phyloP scores from a whole-genome alignment of 2,797 vertebrate genomes.

The Lutjanus argentimaculatus region DNA sequence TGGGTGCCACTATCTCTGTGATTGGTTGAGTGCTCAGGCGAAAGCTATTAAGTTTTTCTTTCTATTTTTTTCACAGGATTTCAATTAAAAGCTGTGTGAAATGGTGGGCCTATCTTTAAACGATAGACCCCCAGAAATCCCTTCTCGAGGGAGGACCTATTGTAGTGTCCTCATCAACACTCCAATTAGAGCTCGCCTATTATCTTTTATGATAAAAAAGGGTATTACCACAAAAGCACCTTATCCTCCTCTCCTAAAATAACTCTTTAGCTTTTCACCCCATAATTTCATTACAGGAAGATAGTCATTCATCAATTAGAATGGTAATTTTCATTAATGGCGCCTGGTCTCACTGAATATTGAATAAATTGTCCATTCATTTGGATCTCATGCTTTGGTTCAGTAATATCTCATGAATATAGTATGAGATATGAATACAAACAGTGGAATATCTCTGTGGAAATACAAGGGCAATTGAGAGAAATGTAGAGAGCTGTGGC shows the following conservation, averaged over 20 bases:
- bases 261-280: slow-evolving; percentile 80
- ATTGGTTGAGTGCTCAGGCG: slow-evolving; percentile 84
- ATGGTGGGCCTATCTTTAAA: slow-evolving; percentile 79
- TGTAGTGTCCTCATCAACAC: slow-evolving; percentile 84
- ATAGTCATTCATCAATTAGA: slow-evolving; percentile 83
- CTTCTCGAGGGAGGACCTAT: slow-evolving; percentile 77
- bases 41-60: slow-evolving; percentile 83
- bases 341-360: slow-evolving; percentile 65
- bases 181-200: slow-evolving; percentile 83
- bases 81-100: slow-evolving; percentile 84
- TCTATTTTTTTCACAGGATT: slow-evolving; percentile 71
- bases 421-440: slow-evolving; percentile 69
- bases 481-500: slow-evolving; percentile 10
- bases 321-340: slow-evolving; percentile 82
- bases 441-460: slow-evolving; percentile 48
- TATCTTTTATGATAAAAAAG: slow-evolving; percentile 82
- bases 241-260: slow-evolving; percentile 76
- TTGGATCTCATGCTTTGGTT: slow-evolving; percentile 70
- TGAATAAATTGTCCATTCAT: slow-evolving; percentile 76
- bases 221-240: slow-evolving; percentile 79
- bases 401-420: slow-evolving; percentile 72
- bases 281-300: slow-evolving; percentile 83
- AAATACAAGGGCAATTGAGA: slow-evolving; percentile 19
- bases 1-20: slow-evolving; percentile 81
- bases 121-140: slow-evolving; percentile 77